phyloP scores from a whole-genome alignment of 1,140 invertebrate species.

The Hesperophylax magnus region DNA sequence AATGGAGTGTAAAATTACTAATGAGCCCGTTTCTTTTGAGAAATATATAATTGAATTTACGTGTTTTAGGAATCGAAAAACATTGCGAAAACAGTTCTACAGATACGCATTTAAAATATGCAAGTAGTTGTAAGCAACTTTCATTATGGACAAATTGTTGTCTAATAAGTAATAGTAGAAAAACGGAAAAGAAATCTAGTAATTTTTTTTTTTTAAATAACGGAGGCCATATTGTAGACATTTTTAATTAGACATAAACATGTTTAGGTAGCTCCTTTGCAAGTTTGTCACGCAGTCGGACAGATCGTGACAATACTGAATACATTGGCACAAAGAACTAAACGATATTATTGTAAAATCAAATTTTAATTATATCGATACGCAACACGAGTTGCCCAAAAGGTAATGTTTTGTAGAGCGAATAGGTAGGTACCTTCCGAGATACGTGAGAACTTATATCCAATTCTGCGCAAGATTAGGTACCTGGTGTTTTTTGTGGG shows the following conservation, averaged over 20 bases:
- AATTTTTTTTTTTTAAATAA: no score
- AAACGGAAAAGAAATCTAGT: neutral
- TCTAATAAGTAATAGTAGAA: neutral
- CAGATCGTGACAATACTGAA: constrained; percentile 7
- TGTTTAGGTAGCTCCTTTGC: neutral
- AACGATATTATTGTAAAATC: neutral
- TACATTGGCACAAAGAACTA: neutral
- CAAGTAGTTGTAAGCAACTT: no score
- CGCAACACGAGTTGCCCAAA: neutral
- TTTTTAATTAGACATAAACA: constrained; percentile 2
- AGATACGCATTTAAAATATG: neutral
- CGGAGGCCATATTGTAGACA: no score
- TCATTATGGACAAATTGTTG: no score
- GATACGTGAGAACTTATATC: constrained; percentile 23
- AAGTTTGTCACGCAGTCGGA: neutral
- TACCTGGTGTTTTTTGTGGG: neutral
- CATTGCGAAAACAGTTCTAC: neutral
- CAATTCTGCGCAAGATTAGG: neutral
- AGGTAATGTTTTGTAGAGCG: neutral
- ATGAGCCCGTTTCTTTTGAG: neutral
- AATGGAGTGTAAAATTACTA: constrained; percentile 23
- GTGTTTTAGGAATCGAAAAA: constrained; percentile 6
- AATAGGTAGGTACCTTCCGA: neutral
- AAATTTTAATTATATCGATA: constrained; percentile 32
- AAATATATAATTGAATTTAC: neutral